Evolutionary conservation across 2,888 invertebrate species (phyloP).

Genomic region (Hyalella azteca): DNA sequence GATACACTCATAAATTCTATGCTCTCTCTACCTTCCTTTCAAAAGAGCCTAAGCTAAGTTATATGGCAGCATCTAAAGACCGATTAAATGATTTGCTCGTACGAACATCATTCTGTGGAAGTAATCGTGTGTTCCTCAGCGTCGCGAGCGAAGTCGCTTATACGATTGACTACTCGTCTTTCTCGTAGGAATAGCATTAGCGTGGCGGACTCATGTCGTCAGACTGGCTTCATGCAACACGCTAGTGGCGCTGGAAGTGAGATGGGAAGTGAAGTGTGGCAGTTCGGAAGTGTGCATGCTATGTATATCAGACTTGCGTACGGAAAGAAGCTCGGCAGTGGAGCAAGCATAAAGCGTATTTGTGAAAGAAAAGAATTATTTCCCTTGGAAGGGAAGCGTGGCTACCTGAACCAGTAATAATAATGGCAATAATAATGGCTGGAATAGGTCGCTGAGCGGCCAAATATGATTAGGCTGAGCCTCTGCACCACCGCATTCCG

Average conservation of each 20-base stretch:
- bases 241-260: background rate
- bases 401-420: background rate
- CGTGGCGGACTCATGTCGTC: background rate
- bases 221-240: background rate
- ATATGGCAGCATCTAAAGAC: constrained; percentile 30
- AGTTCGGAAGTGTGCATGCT: constrained; percentile 19
- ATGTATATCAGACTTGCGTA: background rate
- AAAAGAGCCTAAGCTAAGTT: constrained; percentile 27
- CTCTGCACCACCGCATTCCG: background rate
- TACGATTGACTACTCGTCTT: background rate
- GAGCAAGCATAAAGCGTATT: background rate
- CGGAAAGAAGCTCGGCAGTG: background rate
- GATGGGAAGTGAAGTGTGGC: constrained; percentile 25
- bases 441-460: background rate
- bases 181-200: constrained; percentile 21
- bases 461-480: background rate
- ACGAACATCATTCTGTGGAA: constrained; percentile 15
- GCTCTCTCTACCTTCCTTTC: constrained; percentile 30
- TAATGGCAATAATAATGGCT: background rate
- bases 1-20: constrained; percentile 28
- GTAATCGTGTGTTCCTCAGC: background rate
- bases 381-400: background rate
- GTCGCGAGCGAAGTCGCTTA: background rate
- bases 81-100: constrained; percentile 30
- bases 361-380: background rate